Conservation (phyloP, 2,888 invertebrate genomes). For the Diploptera punctata region DNA sequence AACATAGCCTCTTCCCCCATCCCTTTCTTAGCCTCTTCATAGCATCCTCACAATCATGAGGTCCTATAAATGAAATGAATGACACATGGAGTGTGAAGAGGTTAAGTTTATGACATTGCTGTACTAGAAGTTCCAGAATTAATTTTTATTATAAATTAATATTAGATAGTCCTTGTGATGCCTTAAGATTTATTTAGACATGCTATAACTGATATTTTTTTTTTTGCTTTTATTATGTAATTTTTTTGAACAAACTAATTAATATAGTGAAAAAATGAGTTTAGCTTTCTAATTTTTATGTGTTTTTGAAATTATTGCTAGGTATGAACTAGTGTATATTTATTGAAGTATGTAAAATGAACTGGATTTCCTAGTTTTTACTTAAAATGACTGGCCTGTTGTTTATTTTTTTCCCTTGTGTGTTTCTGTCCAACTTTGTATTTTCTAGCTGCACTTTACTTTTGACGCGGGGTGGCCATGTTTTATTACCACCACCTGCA, state of each 20-base stretch:
- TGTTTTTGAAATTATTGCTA: slow-evolving; percentile 20
- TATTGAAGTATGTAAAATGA: slow-evolving; percentile 29
- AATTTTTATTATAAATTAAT: slow-evolving; percentile 1
- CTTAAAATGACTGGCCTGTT: slow-evolving; percentile 17
- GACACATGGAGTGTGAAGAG: no score
- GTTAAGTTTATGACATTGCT: neutral
- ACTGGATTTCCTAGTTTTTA: slow-evolving; percentile 22
- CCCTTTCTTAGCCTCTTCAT: no score
- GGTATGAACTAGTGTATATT: slow-evolving; percentile 30
- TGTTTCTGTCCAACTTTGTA: slow-evolving; percentile 33
- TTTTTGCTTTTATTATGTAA: slow-evolving; percentile 9
- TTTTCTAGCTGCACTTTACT: slow-evolving; percentile 32
- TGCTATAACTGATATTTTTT: neutral
- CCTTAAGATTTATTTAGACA: no score
- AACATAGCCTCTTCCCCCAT: neutral
- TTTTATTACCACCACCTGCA: slow-evolving; percentile 33
- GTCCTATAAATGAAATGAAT: no score
- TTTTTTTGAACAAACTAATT: slow-evolving; percentile 19
- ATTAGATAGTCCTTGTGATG: slow-evolving; percentile 13
- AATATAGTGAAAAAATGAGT: neutral
- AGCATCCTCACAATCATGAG: no score
- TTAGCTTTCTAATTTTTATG: neutral
- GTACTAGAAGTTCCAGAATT: slow-evolving; percentile 2
- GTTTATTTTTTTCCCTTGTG: no score
- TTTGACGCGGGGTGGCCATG: slow-evolving; percentile 27